Percentiles rank a stretch among this genome's conserved stretches.
Conservation (phyloP, 2,797 vertebrate species). For the Anabas testudineus region DNA sequence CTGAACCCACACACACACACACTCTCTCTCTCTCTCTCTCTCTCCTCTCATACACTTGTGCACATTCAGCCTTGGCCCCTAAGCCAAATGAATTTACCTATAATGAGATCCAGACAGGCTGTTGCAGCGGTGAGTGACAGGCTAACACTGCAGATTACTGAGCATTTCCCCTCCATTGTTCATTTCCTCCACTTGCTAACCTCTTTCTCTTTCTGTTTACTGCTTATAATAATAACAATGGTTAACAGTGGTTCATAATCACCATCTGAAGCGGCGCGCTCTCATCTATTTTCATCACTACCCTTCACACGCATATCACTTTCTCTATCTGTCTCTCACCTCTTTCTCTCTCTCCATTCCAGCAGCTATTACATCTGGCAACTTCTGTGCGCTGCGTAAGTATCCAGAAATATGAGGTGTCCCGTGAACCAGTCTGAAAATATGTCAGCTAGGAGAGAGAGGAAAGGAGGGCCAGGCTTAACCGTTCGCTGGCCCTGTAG, state of each 20-base stretch:
- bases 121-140: constrained; percentile 53
- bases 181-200: constrained; percentile 58
- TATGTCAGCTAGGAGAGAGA: constrained; percentile 28
- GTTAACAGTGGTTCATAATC: constrained; percentile 52
- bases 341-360: constrained; percentile 21
- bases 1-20: constrained; percentile 6
- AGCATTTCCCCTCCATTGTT: constrained; percentile 72
- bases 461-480: constrained; percentile 36
- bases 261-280: constrained; percentile 27
- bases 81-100: constrained; percentile 59
- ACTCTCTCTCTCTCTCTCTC: background rate
- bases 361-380: constrained; percentile 52
- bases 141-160: constrained; percentile 57
- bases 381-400: constrained; percentile 35
- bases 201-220: constrained; percentile 45
- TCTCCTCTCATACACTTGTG: constrained; percentile 15
- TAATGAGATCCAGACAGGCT: constrained; percentile 69
- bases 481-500: constrained; percentile 28
- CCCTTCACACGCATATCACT: constrained; percentile 12
- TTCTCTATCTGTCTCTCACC: constrained; percentile 33
- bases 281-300: constrained; percentile 13
- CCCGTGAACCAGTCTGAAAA: constrained; percentile 36
- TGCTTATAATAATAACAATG: too few species aligned
- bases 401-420: constrained; percentile 50
- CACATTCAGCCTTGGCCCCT: constrained; percentile 15